phyloP scores from a whole-genome alignment of 2,113 vertebrate species.

The Stegastes partitus region DNA sequence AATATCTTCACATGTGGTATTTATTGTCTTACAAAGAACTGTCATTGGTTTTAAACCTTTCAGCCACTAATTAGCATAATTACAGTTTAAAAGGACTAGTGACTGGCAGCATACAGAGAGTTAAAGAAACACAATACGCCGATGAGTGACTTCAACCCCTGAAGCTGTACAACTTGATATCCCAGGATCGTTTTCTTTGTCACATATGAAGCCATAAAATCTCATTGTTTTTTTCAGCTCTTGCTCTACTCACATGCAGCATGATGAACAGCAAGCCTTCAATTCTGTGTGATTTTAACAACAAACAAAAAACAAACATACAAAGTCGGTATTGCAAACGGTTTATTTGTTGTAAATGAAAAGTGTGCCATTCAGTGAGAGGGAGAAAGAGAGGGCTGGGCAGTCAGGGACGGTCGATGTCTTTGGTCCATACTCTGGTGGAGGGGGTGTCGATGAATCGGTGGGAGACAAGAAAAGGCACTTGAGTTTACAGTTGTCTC shows the following conservation, averaged over 20 bases:
- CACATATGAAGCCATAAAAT: neutral
- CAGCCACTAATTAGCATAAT: neutral
- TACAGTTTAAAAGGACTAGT: neutral
- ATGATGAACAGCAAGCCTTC: no score
- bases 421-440: conserved; percentile 85
- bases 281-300: no score
- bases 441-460: conserved; percentile 48
- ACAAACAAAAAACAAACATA: neutral
- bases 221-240: neutral
- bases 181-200: neutral
- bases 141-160: neutral
- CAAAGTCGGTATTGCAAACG: conserved; percentile 79
- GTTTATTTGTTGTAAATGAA: conserved; percentile 86
- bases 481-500: conserved; percentile 87
- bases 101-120: neutral
- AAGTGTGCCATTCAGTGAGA: conserved; percentile 83
- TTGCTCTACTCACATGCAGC: neutral
- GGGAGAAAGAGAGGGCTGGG: conserved; percentile 54
- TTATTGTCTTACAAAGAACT: neutral
- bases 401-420: conserved; percentile 68
- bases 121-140: neutral
- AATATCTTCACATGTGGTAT: neutral
- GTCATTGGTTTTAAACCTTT: neutral
- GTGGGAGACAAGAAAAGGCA: conserved; percentile 85
- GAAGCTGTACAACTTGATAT: neutral